Evolutionary conservation across 1,140 invertebrate genomes (phyloP).

Genomic region (Rhopalosiphum padi): DNA sequence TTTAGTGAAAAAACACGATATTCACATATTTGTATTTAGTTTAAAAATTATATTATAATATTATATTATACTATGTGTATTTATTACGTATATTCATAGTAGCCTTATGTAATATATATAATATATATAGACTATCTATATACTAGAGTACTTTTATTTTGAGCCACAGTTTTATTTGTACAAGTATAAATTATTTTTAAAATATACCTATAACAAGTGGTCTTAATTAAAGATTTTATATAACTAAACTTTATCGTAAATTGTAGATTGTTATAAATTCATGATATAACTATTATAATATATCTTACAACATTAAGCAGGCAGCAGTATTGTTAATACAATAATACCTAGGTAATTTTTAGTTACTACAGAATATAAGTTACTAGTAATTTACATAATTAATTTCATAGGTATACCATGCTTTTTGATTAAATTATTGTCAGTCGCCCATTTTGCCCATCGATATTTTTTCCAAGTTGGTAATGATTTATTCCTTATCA

Average conservation of each 20-base stretch:
- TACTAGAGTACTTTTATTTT: neutral
- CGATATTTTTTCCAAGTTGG: constrained; percentile 36
- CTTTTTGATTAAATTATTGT: constrained; percentile 15
- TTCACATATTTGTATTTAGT: neutral
- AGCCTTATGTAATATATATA: neutral
- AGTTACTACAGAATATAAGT: neutral
- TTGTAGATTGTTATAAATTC: neutral
- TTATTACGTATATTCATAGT: neutral
- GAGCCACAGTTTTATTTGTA: neutral
- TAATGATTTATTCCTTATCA: constrained; percentile 13
- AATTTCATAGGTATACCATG: constrained; percentile 14
- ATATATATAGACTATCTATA: neutral
- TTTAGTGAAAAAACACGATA: neutral
- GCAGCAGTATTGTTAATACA: neutral
- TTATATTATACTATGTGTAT: neutral
- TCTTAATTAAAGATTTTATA: neutral
- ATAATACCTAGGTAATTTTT: neutral
- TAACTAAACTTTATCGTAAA: neutral
- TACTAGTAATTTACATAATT: neutral
- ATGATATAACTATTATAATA: neutral
- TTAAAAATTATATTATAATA: neutral
- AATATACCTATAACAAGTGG: neutral
- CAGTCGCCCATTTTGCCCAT: constrained; percentile 32
- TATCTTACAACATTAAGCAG: neutral
- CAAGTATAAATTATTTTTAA: neutral